Percentiles rank a stretch among this genome's conserved stretches.
These are phyloP conservation scores for Rissa tridactyla DNA, from an alignment of 2,113 vertebrate species.

Conservation along the genomic window DNA sequence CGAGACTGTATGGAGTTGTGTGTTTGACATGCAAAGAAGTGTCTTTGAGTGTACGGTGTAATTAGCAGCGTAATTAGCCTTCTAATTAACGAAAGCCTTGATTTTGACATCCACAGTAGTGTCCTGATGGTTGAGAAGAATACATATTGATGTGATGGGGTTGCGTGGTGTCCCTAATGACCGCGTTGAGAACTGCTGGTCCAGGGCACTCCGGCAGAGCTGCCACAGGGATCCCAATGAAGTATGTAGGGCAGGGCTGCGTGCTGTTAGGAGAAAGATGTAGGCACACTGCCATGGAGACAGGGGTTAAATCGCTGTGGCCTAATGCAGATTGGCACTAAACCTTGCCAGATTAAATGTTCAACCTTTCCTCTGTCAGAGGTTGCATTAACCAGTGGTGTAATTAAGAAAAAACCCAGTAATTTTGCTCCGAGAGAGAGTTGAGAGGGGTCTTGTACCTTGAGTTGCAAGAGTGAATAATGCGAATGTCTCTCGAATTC, in stretches of 20 bases:
- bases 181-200: background rate
- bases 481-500: background rate
- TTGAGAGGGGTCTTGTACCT: background rate
- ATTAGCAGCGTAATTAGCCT: background rate
- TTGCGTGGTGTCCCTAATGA: background rate
- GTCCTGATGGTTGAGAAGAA: background rate
- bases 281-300: background rate
- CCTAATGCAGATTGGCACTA: slow-evolving; percentile 14
- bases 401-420: slow-evolving; percentile 33
- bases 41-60: background rate
- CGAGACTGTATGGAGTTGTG: background rate
- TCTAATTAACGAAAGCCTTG: background rate
- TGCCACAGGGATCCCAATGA: background rate
- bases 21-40: background rate
- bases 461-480: background rate
- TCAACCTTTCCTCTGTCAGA: slow-evolving; percentile 26
- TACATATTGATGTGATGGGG: fast-evolving
- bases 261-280: background rate
- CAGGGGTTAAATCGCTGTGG: slow-evolving; percentile 13
- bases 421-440: background rate
- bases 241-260: background rate
- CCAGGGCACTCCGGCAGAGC: background rate
- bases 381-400: background rate
- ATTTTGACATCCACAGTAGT: background rate
- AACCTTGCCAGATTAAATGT: slow-evolving; percentile 37